phyloP scores from a whole-genome alignment of 2,888 invertebrate genomes.

The Sarcophaga variegata region DNA sequence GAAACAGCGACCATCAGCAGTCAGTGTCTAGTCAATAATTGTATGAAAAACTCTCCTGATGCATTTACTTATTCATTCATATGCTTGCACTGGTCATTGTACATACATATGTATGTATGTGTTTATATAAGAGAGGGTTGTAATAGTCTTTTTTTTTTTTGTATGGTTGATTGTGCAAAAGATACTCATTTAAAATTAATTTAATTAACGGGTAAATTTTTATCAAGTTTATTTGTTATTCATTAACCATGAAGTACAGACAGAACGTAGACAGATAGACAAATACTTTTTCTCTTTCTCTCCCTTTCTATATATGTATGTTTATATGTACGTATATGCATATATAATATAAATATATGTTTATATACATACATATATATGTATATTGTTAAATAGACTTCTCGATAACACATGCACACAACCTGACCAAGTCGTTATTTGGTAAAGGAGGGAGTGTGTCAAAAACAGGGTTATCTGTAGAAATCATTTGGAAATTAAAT shows the following conservation, averaged over 20 bases:
- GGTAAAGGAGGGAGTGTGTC: conserved; percentile 35
- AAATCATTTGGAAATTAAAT: conserved; percentile 46
- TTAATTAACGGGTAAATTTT: conserved; percentile 68
- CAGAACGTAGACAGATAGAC: conserved; percentile 66
- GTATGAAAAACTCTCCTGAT: conserved; percentile 31
- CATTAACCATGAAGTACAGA: conserved; percentile 67
- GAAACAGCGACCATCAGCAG: conserved; percentile 23
- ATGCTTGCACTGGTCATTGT: neutral
- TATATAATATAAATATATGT: neutral
- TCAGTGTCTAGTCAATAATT: conserved; percentile 32
- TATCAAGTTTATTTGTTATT: conserved; percentile 69
- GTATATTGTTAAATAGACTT: conserved; percentile 36
- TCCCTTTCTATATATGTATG: neutral
- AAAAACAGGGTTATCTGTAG: conserved; percentile 43
- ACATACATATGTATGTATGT: neutral
- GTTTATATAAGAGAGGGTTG: neutral
- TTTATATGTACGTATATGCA: neutral
- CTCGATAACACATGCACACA: conserved; percentile 6
- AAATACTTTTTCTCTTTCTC: conserved; percentile 36
- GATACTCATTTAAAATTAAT: conserved; percentile 70
- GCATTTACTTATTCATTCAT: conserved; percentile 35
- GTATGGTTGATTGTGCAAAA: conserved; percentile 52
- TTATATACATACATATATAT: neutral
- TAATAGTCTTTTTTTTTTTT: conserved; percentile 7
- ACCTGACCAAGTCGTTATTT: neutral